Evolutionary conservation across 1,140 invertebrate genomes (phyloP), one percentile per base, ranked within the genome.

Genomic region (Meteorus sp.): DNA sequence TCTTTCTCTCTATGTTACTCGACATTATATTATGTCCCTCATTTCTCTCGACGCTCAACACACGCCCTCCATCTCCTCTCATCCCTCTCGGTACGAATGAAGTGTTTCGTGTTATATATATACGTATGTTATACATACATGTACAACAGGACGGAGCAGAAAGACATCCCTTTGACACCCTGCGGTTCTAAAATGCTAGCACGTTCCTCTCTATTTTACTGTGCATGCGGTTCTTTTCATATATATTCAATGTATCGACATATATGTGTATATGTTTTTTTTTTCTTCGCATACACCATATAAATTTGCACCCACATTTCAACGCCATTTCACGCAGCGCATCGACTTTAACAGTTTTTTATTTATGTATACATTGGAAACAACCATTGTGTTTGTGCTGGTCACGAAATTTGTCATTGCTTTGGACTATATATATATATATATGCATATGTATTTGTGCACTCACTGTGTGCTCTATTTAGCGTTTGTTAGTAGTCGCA

Each of bases 401-500:
- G 25, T 45, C 20, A 23, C 25, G 20, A 45, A 20, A 45, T 22
- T 23, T 45, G 6, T 19, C 1, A 7, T 17, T 20, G n/a, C 19
- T 9, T 37, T 17, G 35, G 48, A 22, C 7, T 33, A 2, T 59
- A 20, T 54, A 23, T 35, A 39, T 13, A 50, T 35, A 13, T 37
- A 19, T 25, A 57, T 27, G 50, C 22, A 17, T 50, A 41, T 50
- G 19, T 31, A 50, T 41, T n/a, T 0, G n/a, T 17, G n/a, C 2
- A n/a, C 43, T 19, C 66, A 64, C 47, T 45, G 61, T 60, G 62
- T 56, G 65, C 70, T 75, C 73, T 70, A 76, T 77, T 78, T 77
- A 77, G 70, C 69, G 73, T 75, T 77, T 74, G 77, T 79, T 79
- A 79, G 70, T 64, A 65, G 45, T 64, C 67, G 72, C 74, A 77